Evolutionary conservation across 2,888 invertebrate genomes (phyloP).

Genomic region (Oeneis ivallda): DNA sequence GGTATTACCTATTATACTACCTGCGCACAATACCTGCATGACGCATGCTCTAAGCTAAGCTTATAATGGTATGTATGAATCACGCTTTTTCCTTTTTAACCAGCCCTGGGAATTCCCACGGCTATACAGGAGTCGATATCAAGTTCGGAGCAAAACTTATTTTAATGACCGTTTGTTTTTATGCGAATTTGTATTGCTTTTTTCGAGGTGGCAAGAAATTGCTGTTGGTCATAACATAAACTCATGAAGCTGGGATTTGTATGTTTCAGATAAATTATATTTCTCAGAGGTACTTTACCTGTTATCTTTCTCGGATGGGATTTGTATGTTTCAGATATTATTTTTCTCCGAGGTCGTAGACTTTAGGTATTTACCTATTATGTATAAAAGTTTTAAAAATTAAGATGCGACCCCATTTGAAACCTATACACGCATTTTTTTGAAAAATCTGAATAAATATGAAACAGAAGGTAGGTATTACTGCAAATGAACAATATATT

Average conservation of each 20-base stretch:
- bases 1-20: conserved; percentile 22
- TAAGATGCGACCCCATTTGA: no score
- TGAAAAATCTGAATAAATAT: no score
- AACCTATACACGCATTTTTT: no score
- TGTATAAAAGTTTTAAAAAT: no score
- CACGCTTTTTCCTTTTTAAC: conserved; percentile 54
- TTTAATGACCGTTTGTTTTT: conserved; percentile 29
- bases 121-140: conserved; percentile 51
- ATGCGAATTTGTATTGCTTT: conserved; percentile 15
- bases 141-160: conserved; percentile 46
- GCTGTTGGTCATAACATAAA: not conserved
- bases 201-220: not conserved
- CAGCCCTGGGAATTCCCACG: conserved; percentile 57
- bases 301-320: no score
- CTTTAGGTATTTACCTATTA: no score
- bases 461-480: no score
- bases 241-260: not conserved
- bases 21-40: conserved; percentile 38
- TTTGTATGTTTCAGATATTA: no score
- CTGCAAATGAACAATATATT: no score
- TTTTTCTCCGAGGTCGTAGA: no score
- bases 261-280: no score
- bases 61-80: conserved; percentile 50
- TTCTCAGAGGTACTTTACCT: no score
- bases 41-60: conserved; percentile 40